phyloP scores from a whole-genome alignment of 2,113 vertebrate species.

The Centropus bengalensis region DNA sequence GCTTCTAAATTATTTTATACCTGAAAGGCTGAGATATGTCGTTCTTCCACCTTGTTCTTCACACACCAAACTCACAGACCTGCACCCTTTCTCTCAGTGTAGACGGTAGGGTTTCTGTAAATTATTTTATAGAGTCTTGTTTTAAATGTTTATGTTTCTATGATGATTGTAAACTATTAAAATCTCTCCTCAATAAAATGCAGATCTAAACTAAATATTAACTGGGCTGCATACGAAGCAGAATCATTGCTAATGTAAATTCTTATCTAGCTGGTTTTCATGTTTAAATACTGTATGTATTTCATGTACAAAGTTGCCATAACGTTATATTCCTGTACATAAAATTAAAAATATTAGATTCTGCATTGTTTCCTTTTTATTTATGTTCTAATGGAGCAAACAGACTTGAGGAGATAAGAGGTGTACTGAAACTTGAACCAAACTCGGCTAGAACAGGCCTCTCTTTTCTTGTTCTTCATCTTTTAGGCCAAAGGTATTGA shows the following conservation, averaged over 20 bases:
- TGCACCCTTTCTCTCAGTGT: conserved; percentile 65
- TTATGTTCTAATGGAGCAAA: neutral
- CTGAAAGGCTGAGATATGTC: conserved; percentile 70
- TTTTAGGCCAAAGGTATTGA: neutral
- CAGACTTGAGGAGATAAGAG: neutral
- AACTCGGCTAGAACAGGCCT: neutral
- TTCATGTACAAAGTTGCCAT: conserved; percentile 95
- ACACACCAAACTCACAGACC: conserved; percentile 63
- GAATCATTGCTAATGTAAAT: conserved; percentile 87
- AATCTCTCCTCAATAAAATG: conserved; percentile 73
- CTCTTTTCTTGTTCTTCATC: neutral
- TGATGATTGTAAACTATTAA: conserved; percentile 88
- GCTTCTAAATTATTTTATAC: conserved; percentile 86
- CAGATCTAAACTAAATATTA: conserved; percentile 86
- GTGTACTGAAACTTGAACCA: neutral
- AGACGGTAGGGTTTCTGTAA: conserved; percentile 86
- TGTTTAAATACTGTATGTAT: conserved; percentile 89
- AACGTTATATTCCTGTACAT: conserved; percentile 84
- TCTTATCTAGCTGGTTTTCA: conserved; percentile 85
- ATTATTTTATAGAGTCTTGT: conserved; percentile 95
- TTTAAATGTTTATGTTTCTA: conserved; percentile 87
- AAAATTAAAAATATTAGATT: conserved; percentile 84
- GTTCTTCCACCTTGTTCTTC: conserved; percentile 62
- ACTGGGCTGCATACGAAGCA: conserved; percentile 73
- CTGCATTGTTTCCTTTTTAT: conserved; percentile 60